Evolutionary conservation across 2,797 vertebrate genomes (phyloP).

Genomic region (Morus bassanus): DNA sequence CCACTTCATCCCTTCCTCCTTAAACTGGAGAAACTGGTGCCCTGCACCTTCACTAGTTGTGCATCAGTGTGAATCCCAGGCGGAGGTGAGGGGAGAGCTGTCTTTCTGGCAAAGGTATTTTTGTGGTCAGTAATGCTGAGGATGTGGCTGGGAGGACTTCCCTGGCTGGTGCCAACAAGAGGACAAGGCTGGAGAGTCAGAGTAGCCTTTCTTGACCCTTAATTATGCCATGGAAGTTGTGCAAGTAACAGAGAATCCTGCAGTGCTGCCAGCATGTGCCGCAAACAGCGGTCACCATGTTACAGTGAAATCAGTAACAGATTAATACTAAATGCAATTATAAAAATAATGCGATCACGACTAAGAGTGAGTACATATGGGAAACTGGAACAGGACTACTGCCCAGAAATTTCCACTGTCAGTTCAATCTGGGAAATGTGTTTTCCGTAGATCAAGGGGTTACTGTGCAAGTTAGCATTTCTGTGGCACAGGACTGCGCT

Average conservation of each 20-base stretch:
- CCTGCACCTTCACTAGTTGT: background rate
- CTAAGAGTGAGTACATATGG: background rate
- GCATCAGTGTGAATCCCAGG: background rate
- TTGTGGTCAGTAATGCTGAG: background rate
- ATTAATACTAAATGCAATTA: background rate
- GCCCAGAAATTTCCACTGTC: background rate
- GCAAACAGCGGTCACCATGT: accelerated
- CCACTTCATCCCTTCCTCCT: background rate
- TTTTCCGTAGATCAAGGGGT: background rate
- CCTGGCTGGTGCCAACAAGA: background rate
- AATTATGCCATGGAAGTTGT: background rate
- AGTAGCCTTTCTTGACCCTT: background rate
- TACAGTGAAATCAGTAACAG: accelerated
- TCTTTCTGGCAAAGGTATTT: background rate
- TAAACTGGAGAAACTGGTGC: background rate
- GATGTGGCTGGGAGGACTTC: background rate
- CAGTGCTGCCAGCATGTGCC: accelerated
- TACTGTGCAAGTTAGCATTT: background rate
- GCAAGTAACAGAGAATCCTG: background rate
- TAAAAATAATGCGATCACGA: accelerated
- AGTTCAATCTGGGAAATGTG: background rate
- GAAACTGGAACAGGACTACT: background rate
- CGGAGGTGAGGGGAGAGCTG: background rate
- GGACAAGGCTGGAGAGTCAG: background rate
- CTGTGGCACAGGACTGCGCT: no score